A percentile compares a stretch with the other conserved stretches of the same genome.
Conservation (phyloP, 2,797 vertebrate species). For the Paedocypris micromegethes region DNA sequence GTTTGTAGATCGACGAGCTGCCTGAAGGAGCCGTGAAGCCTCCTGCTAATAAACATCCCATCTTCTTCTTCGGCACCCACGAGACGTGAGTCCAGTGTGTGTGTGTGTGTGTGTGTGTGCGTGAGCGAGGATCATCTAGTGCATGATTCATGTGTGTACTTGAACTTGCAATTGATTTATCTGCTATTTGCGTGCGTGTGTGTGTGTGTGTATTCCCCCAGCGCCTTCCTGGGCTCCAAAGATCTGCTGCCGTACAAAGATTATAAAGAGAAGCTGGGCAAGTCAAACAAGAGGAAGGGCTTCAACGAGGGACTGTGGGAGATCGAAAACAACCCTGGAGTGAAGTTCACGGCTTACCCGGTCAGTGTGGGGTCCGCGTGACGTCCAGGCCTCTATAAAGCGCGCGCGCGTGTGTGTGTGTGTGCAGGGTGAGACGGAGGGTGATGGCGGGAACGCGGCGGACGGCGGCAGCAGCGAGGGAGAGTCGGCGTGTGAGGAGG, state of each 20-base stretch:
- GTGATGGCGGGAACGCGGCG: constrained; percentile 80
- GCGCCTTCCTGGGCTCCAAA: constrained; percentile 91
- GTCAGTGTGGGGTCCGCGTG: constrained; percentile 56
- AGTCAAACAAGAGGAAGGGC: constrained; percentile 97
- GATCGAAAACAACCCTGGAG: constrained; percentile 96
- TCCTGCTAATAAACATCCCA: constrained; percentile 95
- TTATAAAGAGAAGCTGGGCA: constrained; percentile 97
- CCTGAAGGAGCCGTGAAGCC: constrained; percentile 98
- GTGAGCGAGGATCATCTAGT: neutral
- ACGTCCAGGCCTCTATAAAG: too few species aligned
- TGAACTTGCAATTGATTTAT: too few species aligned
- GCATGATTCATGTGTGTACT: neutral
- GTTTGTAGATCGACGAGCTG: constrained; percentile 89
- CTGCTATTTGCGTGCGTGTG: too few species aligned
- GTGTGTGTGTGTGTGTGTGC: neutral
- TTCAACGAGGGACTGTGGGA: constrained; percentile 98
- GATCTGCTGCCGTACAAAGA: constrained; percentile 96
- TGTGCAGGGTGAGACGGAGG: constrained; percentile 79
- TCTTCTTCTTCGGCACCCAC: constrained; percentile 98
- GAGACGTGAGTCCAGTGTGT: constrained; percentile 82
- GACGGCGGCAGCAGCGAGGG: constrained; percentile 90
- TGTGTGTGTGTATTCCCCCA: constrained; percentile 48
- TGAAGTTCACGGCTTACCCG: constrained; percentile 96
- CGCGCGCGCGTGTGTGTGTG: neutral
- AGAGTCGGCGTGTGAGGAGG: constrained; percentile 78